A percentile compares a stretch with the other conserved stretches of the same genome.
These are phyloP conservation scores for Copidosoma floridanum DNA, from an alignment of 1,140 invertebrate species.

Conservation along the genomic window DNA sequence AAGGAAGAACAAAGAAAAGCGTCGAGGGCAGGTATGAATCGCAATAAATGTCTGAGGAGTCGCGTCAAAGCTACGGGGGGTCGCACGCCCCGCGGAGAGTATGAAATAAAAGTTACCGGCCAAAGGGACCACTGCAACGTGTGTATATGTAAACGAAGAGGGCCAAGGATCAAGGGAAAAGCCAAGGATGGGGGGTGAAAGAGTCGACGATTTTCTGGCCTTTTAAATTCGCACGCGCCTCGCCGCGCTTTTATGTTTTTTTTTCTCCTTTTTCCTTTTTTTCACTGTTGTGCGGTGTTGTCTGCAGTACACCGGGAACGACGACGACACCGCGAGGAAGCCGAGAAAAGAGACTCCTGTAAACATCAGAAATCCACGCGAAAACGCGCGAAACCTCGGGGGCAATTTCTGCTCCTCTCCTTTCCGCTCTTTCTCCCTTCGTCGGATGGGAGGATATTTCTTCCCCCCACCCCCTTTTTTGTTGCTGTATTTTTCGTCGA, in stretches of 20 bases:
- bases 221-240: neutral
- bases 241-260: neutral
- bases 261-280: too few species aligned
- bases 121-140: too few species aligned
- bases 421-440: too few species aligned
- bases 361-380: slow-evolving; percentile 4
- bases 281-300: neutral
- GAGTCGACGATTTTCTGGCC: slow-evolving; percentile 7
- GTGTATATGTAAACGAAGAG: slow-evolving; percentile 7
- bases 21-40: too few species aligned
- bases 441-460: too few species aligned
- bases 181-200: neutral
- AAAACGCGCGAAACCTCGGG: slow-evolving; percentile 8
- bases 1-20: too few species aligned
- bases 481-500: neutral
- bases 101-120: too few species aligned
- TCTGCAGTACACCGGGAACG: neutral
- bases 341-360: neutral
- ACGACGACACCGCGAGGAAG: neutral
- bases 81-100: too few species aligned
- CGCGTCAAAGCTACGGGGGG: neutral
- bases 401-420: too few species aligned
- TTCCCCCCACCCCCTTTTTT: neutral
- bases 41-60: neutral
- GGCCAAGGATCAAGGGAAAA: too few species aligned